Base-by-base conservation (phyloP, 1,140 invertebrate genomes). In the Pseudobourletiella spinata region DNA sequence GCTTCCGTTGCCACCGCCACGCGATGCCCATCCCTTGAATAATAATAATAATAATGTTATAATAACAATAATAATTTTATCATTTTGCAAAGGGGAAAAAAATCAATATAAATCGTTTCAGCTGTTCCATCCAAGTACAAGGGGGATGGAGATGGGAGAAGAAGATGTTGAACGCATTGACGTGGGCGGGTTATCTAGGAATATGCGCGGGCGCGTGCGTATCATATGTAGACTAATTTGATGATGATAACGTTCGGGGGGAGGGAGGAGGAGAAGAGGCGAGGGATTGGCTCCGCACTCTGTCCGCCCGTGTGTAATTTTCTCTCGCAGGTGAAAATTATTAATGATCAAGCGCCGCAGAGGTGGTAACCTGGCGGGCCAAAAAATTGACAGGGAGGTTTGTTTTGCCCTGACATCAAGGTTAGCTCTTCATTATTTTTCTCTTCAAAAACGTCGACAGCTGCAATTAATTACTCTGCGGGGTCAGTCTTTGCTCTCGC, bases 381-480 rank as follows among this genome's bases (percentile, higher is more conserved):
- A 22, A 44, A 44, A 56, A n/a, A 46, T 50, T 57, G 60, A 61
- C 60, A 42, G 51, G 32, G 54, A n/a, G n/a, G 60, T 61, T 61
- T 61, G 60, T 61, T 61, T 56, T 61, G 26, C 35, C 30, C 59
- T 54, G 48, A 55, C 35, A 54, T 29, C 26, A 18, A 28, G 26
- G 18, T 61, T 55, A 61, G 29, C 30, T 20, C 39, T 52, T 44
- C 48, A 43, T 61, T 61, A 43, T 64, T 54, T 59, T 64, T 30
- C 32, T 32, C 28, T 25, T 39, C 8, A 28, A 25, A 52, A 57
- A 57, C 59, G 24, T 61, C 52, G 59, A 65, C 64, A 61, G 64
- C 52, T 65, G 64, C 48, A 65, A 65, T 65, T 61, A 65, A 61
- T 61, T 60, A 61, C 39, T 16, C 14, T 22, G 6, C 20, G 28